A percentile compares a stretch with the other conserved stretches of the same genome.
These are phyloP conservation scores for Tragelaphus scriptus DNA, from an alignment of 2,113 vertebrate genomes.

Conservation along the genomic window DNA sequence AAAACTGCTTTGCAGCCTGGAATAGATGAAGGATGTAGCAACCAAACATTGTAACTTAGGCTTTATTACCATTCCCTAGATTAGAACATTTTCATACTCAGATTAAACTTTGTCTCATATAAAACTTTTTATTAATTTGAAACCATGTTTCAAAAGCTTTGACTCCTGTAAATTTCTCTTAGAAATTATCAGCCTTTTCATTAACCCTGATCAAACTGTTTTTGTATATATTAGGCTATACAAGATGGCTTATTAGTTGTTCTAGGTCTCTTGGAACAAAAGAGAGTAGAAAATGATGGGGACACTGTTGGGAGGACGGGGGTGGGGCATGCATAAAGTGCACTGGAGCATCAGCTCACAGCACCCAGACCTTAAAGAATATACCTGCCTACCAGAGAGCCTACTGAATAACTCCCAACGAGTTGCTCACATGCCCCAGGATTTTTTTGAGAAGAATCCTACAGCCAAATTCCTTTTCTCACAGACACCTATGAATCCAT, in stretches of 20 bases:
- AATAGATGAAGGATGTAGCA: neutral
- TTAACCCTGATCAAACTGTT: neutral
- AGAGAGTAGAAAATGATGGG: neutral
- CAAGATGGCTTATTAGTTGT: neutral
- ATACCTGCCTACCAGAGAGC: neutral
- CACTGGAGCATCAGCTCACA: neutral
- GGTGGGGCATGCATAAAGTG: neutral
- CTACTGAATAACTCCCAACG: neutral
- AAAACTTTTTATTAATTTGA: conserved; percentile 7
- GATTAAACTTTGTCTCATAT: neutral
- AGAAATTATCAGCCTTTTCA: neutral
- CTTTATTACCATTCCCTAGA: neutral
- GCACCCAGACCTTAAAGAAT: neutral
- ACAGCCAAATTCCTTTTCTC: neutral
- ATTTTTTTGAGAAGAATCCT: conserved; percentile 7
- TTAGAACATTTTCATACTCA: neutral
- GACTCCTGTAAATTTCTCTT: neutral
- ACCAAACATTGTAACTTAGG: neutral
- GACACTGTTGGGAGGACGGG: neutral
- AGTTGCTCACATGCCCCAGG: neutral
- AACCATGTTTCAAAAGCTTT: neutral
- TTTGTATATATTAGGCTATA: neutral
- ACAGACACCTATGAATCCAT: neutral
- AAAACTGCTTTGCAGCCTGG: neutral
- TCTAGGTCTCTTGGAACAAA: neutral